These are phyloP conservation scores for Montipora capitata DNA, from an alignment of 92 coral and sea anemone species.

Conservation along the genomic window DNA sequence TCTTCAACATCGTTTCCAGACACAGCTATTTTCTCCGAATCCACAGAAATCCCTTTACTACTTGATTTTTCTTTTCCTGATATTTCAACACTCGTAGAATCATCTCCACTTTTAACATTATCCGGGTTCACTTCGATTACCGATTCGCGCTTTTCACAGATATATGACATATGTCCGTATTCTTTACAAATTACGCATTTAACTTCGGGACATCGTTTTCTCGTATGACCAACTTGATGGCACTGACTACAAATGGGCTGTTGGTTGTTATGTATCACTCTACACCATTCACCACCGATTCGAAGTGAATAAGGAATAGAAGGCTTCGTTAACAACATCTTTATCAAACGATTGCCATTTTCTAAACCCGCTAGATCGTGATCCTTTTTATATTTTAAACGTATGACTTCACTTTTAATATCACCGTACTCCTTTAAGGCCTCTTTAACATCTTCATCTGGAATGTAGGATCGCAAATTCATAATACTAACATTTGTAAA, in stretches of 20 bases:
- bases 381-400: slow-evolving; percentile 25
- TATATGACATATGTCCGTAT: background rate
- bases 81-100: too few species aligned
- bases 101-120: too few species aligned
- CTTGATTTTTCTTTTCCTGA: too few species aligned
- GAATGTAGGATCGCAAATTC: background rate
- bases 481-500: background rate
- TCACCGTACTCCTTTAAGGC: background rate
- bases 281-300: too few species aligned
- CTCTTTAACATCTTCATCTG: background rate
- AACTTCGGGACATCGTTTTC: background rate
- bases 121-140: background rate
- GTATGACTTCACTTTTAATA: background rate
- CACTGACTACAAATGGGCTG: slow-evolving; percentile 6
- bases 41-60: too few species aligned
- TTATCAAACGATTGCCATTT: background rate
- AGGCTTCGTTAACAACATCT: background rate
- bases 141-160: background rate
- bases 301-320: slow-evolving; percentile 12
- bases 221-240: background rate
- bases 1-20: too few species aligned
- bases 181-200: background rate
- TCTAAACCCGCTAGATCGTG: slow-evolving; percentile 16
- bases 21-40: too few species aligned
- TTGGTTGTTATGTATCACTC: too few species aligned